phyloP scores from a whole-genome alignment of 1,140 invertebrate genomes.

The Lamellibrachia luymesi region DNA sequence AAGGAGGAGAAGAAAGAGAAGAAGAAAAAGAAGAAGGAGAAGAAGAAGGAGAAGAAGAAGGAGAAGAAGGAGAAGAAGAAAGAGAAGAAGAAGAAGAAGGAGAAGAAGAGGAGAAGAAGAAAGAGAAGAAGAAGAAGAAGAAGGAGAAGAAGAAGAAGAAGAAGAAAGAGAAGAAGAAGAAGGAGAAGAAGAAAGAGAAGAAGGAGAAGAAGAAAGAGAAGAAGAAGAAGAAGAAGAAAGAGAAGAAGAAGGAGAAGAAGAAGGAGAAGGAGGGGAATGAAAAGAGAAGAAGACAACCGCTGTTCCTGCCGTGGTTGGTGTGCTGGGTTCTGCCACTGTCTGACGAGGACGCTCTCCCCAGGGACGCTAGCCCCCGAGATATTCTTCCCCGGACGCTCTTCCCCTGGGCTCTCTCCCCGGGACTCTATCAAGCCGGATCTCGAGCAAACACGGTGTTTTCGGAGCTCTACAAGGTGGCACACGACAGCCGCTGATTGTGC shows the following conservation, averaged over 20 bases:
- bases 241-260: no score
- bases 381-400: neutral
- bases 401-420: no score
- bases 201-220: neutral
- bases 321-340: no score
- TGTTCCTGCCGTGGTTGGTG: no score
- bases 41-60: neutral
- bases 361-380: no score
- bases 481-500: neutral
- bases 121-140: neutral
- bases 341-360: no score
- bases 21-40: neutral
- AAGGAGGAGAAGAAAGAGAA: neutral
- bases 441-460: neutral
- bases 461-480: neutral
- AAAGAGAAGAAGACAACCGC: no score
- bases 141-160: neutral
- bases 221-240: no score
- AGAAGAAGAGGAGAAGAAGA: no score
- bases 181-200: neutral
- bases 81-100: neutral
- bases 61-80: no score
- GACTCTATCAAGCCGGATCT: neutral
- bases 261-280: no score
- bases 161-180: neutral